These are phyloP conservation scores for Oryzias celebensis DNA, from an alignment of 2,113 vertebrate species.

Conservation along the genomic window DNA sequence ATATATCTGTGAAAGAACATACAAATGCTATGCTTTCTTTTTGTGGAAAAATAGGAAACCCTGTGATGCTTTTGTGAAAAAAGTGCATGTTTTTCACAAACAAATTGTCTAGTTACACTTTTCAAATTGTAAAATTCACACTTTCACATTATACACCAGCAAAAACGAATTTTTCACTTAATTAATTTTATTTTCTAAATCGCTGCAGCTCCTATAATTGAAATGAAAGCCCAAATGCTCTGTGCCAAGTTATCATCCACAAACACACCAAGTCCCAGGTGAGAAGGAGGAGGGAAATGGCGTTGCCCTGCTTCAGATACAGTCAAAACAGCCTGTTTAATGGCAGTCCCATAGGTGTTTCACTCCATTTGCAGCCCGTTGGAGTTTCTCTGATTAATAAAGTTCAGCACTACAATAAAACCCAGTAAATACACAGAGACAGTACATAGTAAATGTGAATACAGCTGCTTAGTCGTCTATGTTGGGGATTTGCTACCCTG, in stretches of 20 bases:
- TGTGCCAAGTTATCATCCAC: neutral
- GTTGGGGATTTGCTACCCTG: neutral
- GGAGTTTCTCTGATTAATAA: slow-evolving; percentile 24
- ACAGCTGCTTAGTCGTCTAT: neutral
- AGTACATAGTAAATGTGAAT: neutral
- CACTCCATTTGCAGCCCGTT: slow-evolving; percentile 4
- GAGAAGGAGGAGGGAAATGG: neutral
- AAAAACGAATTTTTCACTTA: too few relatives aligned
- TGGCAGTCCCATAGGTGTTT: slow-evolving; percentile 16
- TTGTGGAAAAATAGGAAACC: too few relatives aligned
- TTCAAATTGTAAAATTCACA: too few relatives aligned
- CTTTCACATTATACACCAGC: too few relatives aligned
- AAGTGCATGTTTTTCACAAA: too few relatives aligned
- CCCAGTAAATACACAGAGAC: neutral
- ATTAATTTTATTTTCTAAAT: too few relatives aligned
- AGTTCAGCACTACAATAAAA: slow-evolving; percentile 9
- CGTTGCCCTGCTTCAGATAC: neutral
- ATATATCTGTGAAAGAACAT: neutral
- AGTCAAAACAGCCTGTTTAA: neutral
- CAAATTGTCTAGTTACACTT: too few relatives aligned
- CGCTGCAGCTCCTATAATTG: neutral
- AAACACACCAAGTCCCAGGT: slow-evolving; percentile 5
- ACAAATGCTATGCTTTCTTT: neutral
- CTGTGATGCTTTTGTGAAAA: too few relatives aligned
- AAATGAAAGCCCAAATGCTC: neutral